Evolutionary conservation across 2,888 invertebrate species (phyloP), one percentile per base, ranked within the genome.

Genomic region (Agrilus mali): DNA sequence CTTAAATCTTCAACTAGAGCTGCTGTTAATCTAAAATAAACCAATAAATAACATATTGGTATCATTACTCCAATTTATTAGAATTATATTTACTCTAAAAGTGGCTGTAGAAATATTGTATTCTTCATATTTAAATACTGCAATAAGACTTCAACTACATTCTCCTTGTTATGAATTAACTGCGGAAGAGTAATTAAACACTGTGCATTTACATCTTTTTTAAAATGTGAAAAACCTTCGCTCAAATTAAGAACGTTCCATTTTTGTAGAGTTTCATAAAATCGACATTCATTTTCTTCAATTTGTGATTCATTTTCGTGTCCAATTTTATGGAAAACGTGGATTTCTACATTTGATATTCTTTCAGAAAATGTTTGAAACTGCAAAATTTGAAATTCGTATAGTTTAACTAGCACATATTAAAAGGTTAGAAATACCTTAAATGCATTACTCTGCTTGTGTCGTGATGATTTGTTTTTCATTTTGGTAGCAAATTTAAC

Each of bases 161-260:
- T 75, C 49, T 88, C 79, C 64, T 90, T 86, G 45, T 78, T 76
- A 55, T 86, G 80, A 31, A 96, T 63, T 36, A 96, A 66, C 62
- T 95, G 93, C 1, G 89, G 82, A 44, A 94, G 74, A 1, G 86
- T 92, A 2, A 89, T 74, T 49, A 88, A 78, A 22, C 55, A 51
- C 31, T 57, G 39, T 34, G 77, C 73, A 47, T 77, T 75, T 3
- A 90, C 77, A 60, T 86, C 82, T 50, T 77, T 80, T 48, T 80
- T 77, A 55, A 95, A 87, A 41, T 75, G 72, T 38, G 78, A 76
- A 64, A 83, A 94, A 58, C 84, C 82, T 54, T 87, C 80, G 0
- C 90, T 86, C 48, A 89, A 73, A 67, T 95, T 94, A 16, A 94
- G 73, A 2, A 82, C 85, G 58, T 79, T 78, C 93, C 94, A 96